A percentile compares a stretch with the other conserved stretches of the same genome.
These are phyloP conservation scores for Eulemur coronatus DNA, from an alignment of 2,797 vertebrate species.

Conservation along the genomic window DNA sequence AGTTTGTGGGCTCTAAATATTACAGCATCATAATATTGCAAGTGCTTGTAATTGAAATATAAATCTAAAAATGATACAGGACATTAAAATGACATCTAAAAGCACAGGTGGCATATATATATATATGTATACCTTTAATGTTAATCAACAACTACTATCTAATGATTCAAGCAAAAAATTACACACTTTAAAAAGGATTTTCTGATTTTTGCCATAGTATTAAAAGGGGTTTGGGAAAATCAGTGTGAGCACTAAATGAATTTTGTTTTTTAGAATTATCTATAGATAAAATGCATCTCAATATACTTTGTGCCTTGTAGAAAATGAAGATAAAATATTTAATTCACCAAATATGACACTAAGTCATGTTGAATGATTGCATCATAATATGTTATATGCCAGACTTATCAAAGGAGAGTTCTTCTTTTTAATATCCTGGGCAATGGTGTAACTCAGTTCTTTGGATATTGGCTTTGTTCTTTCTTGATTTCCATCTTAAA, in stretches of 20 bases:
- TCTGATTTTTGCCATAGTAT: background rate
- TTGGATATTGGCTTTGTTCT: conserved; percentile 5
- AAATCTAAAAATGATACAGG: conserved; percentile 6
- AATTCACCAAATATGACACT: background rate
- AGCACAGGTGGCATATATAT: background rate
- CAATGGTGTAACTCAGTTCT: background rate
- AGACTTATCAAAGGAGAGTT: background rate
- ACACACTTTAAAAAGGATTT: background rate
- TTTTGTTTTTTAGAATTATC: conserved; percentile 9
- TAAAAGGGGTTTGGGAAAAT: background rate
- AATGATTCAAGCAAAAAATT: background rate
- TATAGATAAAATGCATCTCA: background rate
- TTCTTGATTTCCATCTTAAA: conserved; percentile 30
- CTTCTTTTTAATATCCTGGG: conserved; percentile 48
- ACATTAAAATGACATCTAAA: conserved; percentile 24
- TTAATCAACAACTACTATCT: background rate
- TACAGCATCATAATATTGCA: background rate
- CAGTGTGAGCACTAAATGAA: background rate
- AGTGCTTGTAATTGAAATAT: background rate
- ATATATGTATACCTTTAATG: background rate
- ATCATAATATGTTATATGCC: background rate
- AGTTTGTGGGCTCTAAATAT: background rate
- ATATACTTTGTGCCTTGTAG: background rate
- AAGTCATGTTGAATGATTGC: background rate
- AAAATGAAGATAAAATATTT: conserved; percentile 38